Evolutionary conservation across 2,888 invertebrate species (phyloP).

Genomic region (Drosophila ezoana): DNA sequence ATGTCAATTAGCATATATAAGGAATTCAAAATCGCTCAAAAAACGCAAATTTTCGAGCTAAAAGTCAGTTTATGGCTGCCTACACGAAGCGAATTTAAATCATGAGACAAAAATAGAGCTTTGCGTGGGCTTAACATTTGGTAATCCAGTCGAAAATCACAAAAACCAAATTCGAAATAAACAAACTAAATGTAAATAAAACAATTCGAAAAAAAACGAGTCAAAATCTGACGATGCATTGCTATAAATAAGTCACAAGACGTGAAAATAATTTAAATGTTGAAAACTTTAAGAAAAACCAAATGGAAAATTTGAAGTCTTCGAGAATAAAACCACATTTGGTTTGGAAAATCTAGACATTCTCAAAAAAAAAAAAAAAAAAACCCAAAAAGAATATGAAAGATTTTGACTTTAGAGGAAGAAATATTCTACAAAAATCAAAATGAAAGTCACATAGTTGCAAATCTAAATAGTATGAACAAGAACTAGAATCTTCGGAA

Average conservation of each 20-base stretch:
- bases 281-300: not conserved
- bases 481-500: not conserved
- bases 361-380: no score
- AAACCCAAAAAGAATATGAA: no score
- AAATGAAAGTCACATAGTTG: no score
- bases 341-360: no score
- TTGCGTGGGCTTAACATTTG: conserved; percentile 44
- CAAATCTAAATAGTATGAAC: no score
- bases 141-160: conserved; percentile 1
- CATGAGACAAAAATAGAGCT: conserved; percentile 31
- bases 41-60: conserved; percentile 10
- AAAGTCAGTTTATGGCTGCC: conserved; percentile 1
- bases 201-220: conserved; percentile 7
- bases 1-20: conserved; percentile 65
- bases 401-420: no score
- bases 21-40: conserved; percentile 25
- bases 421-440: no score
- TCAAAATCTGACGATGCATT: conserved; percentile 9
- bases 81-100: conserved; percentile 17
- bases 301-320: not conserved
- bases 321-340: not conserved
- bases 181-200: conserved; percentile 12
- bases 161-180: not conserved
- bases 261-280: conserved; percentile 1
- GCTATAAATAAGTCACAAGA: conserved; percentile 6